Percentiles rank a stretch among this genome's conserved stretches.
phyloP scores from a whole-genome alignment of 1,140 invertebrate species.

The Melanaphis sacchari region DNA sequence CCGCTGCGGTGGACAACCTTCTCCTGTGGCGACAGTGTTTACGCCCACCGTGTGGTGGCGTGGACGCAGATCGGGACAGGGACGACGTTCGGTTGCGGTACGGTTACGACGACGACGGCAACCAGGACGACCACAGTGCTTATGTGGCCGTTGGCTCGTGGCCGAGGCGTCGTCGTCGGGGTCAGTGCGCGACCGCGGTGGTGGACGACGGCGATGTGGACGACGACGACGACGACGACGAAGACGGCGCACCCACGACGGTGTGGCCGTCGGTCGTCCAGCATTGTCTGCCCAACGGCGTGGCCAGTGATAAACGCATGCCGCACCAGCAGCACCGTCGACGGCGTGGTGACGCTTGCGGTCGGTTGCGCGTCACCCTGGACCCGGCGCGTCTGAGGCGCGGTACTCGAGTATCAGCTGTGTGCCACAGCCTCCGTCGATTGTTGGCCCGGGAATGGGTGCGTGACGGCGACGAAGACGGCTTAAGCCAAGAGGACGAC shows the following conservation, averaged over 20 bases:
- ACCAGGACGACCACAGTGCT: neutral
- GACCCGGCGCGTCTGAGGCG: slow-evolving; percentile 14
- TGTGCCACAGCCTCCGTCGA: slow-evolving; percentile 39
- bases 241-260: neutral
- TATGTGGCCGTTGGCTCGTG: neutral
- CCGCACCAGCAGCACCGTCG: neutral
- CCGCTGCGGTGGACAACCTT: neutral
- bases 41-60: slow-evolving; percentile 2
- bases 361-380: slow-evolving; percentile 15
- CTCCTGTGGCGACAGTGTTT: slow-evolving; percentile 25
- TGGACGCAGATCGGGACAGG: neutral
- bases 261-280: slow-evolving; percentile 17
- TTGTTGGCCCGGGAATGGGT: slow-evolving; percentile 8
- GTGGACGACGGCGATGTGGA: neutral
- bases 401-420: neutral
- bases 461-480: neutral
- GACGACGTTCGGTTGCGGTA: neutral
- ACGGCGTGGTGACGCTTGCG: neutral
- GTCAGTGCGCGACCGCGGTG: neutral
- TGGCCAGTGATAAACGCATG: neutral
- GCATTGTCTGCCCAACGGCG: slow-evolving; percentile 9
- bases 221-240: neutral
- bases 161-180: neutral
- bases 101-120: slow-evolving; percentile 2
- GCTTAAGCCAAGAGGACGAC: neutral